Percentiles rank a stretch among this genome's conserved stretches.
Evolutionary conservation across 2,113 vertebrate species (phyloP).

Genomic region (Lethenteron reissneri): DNA sequence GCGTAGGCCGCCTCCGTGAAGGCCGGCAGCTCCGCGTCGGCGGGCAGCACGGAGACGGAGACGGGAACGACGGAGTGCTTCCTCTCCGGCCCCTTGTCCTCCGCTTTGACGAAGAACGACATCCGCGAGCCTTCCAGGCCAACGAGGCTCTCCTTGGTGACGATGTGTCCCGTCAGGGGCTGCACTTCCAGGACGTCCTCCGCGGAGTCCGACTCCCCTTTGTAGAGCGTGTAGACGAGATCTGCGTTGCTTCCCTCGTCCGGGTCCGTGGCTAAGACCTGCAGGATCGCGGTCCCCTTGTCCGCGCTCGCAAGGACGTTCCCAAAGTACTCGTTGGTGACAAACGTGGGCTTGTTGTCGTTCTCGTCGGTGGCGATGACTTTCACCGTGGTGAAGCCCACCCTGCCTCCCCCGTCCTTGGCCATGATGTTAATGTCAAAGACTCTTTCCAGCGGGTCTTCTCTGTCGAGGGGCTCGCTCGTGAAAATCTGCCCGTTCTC

Average conservation of each 20-base stretch:
- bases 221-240: conserved; percentile 50
- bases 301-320: conserved; percentile 45
- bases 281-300: conserved; percentile 50
- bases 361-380: conserved; percentile 88
- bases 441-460: conserved; percentile 57
- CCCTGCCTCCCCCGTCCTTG: conserved; percentile 69
- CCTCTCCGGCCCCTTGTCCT: conserved; percentile 48
- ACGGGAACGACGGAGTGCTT: conserved; percentile 55
- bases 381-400: conserved; percentile 67
- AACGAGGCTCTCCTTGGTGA: conserved; percentile 77
- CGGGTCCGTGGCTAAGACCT: conserved; percentile 58
- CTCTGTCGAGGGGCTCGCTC: conserved; percentile 60
- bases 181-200: conserved; percentile 78
- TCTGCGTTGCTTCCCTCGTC: conserved; percentile 93
- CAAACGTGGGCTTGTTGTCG: conserved; percentile 72
- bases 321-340: conserved; percentile 53
- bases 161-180: conserved; percentile 43
- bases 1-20: conserved; percentile 71
- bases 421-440: conserved; percentile 63
- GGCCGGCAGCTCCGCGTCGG: conserved; percentile 44
- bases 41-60: conserved; percentile 51
- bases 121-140: conserved; percentile 73
- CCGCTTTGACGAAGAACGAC: conserved; percentile 61
- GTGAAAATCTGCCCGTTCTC: conserved; percentile 62
- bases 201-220: conserved; percentile 51